phyloP scores from a whole-genome alignment of 2,888 invertebrate genomes.

The Cataglyphis cursor region DNA sequence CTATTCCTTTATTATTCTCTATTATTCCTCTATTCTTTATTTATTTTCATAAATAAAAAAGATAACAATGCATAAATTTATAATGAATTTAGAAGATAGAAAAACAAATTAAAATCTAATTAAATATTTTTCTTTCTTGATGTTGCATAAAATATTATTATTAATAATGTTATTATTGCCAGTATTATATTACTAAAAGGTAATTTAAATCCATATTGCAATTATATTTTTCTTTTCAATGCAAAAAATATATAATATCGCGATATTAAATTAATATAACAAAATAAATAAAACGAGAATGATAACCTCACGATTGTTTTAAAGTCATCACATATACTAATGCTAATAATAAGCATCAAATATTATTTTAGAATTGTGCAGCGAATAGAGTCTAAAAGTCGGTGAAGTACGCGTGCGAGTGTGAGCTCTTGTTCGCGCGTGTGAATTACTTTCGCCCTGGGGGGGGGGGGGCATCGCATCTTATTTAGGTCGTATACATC shows the following conservation, averaged over 20 bases:
- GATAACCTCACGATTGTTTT: neutral
- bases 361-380: conserved; percentile 24
- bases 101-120: neutral
- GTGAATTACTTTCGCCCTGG: conserved; percentile 87
- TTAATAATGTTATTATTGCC: neutral
- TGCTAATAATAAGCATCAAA: conserved; percentile 20
- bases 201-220: neutral
- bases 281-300: neutral
- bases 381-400: conserved; percentile 45
- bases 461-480: conserved; percentile 86
- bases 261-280: neutral
- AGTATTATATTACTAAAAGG: neutral
- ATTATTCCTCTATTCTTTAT: neutral
- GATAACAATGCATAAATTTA: neutral
- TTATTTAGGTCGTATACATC: conserved; percentile 87
- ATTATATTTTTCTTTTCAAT: neutral
- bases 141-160: neutral
- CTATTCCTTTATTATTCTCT: neutral
- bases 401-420: conserved; percentile 52
- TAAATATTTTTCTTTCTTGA: neutral
- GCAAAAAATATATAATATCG: neutral
- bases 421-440: conserved; percentile 72
- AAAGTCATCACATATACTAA: neutral
- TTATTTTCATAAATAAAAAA: neutral
- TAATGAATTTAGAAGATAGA: neutral